Evolutionary conservation across 2,888 invertebrate genomes (phyloP), one percentile per base, ranked within the genome.

Genomic region (Drosophila limbata): DNA sequence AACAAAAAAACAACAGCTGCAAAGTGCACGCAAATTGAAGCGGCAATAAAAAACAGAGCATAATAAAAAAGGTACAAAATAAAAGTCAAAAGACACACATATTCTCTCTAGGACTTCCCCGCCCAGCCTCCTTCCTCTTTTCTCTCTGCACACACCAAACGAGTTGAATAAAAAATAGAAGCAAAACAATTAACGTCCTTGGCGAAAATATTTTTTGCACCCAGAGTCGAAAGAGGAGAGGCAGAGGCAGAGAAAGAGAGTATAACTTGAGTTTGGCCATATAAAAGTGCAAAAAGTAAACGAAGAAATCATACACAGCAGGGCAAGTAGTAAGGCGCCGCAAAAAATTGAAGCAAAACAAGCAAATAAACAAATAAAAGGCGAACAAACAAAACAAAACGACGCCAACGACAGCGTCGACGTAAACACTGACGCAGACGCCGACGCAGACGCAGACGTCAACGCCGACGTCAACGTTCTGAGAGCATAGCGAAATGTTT

Each of bases 171-270:
- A 78, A 85, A 86, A 86, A 86, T 86, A 86, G 90, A 90, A 86
- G 89, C 89, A 88, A 86, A 86, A 86, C 86, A 90, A 90, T 86
- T 86, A 90, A 86, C 86, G 86, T 90, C 86, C 86, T 86, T 86
- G 86, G 89, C 82, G 87, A 81, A 88, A 78, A 79, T 81, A 71
- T 73, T 81, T 84, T 88, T 57, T 57, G 45, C 37, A 48, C 31
- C 6, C 33, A 1, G 19, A 31, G 11, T 4, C 39, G 33, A 50
- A 31, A 31, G 35, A 25, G 44, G 25, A 25, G 25, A 6, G 25
- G 25, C 1, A 37, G 28, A 13, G 15, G 42, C n/a, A 45, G 62
- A 28, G n/a, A 40, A 15, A 39, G 11, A 70, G 88, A 85, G 80
- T 76, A 82, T 76, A 82, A 85, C 88, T 88, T 88, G 86, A 88